Conservation (phyloP, 2,113 vertebrate species). For the Phylloscopus whistleri region DNA sequence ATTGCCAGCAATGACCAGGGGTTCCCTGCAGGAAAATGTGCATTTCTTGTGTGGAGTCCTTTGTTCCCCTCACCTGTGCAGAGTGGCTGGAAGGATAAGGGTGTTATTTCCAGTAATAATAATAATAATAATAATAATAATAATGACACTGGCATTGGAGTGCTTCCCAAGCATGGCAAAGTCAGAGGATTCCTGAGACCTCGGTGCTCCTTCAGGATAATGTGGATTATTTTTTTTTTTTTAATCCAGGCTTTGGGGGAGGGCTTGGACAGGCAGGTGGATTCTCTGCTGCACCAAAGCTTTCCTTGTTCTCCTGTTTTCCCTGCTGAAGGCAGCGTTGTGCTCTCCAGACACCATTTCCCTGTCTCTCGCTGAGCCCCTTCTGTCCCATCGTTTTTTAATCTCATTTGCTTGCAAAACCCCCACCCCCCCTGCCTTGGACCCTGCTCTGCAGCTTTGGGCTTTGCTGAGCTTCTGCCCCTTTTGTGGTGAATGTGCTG, state of each 20-base stretch:
- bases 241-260: not conserved
- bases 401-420: constrained; percentile 68
- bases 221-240: not conserved
- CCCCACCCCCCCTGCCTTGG: constrained; percentile 25
- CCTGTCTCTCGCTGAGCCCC: not conserved
- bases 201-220: not conserved
- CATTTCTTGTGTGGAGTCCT: not conserved
- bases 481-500: constrained; percentile 58
- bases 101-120: not conserved
- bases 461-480: constrained; percentile 72
- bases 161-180: not conserved
- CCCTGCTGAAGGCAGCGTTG: not conserved
- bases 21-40: not conserved
- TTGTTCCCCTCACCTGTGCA: not conserved
- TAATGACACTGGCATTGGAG: not conserved
- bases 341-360: constrained; percentile 6
- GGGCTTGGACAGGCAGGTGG: not conserved
- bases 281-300: not conserved
- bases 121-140: not conserved
- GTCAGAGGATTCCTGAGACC: not conserved
- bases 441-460: constrained; percentile 71
- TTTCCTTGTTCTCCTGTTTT: not conserved
- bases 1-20: not conserved
- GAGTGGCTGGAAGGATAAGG: not conserved
- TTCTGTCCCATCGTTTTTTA: constrained; percentile 50